Conservation (phyloP, 2,888 invertebrate species). For the Drosophila phalerata region DNA sequence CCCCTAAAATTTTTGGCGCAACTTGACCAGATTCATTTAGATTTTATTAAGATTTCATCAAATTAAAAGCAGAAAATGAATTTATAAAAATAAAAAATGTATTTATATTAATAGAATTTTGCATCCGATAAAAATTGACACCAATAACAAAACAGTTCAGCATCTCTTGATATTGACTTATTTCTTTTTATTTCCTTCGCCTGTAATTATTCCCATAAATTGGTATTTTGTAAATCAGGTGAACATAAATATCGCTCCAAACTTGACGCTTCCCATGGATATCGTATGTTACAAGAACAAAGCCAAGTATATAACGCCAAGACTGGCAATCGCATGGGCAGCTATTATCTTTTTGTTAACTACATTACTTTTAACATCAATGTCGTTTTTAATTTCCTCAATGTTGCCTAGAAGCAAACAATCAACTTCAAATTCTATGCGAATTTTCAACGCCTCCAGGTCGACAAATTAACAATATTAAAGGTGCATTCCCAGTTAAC, state of each 20-base stretch:
- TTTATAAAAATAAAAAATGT: not conserved
- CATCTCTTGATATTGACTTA: not conserved
- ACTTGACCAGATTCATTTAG: no score
- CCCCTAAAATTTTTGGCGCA: no score
- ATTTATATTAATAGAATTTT: not conserved
- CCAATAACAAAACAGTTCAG: not conserved
- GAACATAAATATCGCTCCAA: not conserved
- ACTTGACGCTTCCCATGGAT: conserved; percentile 1
- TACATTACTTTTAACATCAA: not conserved
- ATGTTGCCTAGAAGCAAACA: conserved; percentile 8
- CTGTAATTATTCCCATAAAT: not conserved
- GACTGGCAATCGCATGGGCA: conserved; percentile 14
- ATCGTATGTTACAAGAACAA: not conserved
- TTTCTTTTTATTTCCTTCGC: not conserved
- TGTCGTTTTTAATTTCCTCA: no score
- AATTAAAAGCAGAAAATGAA: not conserved
- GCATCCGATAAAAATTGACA: not conserved
- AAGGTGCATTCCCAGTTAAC: not conserved
- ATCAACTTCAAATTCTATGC: not conserved
- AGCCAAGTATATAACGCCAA: conserved; percentile 8
- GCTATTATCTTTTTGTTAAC: conserved; percentile 2
- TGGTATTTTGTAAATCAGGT: not conserved
- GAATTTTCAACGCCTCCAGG: not conserved
- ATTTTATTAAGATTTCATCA: not conserved
- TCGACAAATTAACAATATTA: not conserved